Evolutionary conservation across 2,797 vertebrate species (phyloP).

Genomic region (Phrynocephalus vlangalii): DNA sequence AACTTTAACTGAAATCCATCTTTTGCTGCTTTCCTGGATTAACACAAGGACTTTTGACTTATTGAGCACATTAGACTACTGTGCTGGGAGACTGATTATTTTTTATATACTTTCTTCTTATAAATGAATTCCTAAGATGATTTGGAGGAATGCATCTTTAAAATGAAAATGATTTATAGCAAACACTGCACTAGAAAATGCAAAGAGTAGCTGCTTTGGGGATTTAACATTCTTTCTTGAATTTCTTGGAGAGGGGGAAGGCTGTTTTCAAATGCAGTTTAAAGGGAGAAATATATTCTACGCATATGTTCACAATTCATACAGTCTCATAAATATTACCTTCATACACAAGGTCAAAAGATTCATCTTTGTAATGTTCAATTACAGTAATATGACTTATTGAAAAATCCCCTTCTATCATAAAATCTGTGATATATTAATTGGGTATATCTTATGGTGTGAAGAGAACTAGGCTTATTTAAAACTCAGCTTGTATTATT

Average conservation of each 20-base stretch:
- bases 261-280: conserved; percentile 51
- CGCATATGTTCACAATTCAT: conserved; percentile 21
- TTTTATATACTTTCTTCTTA: conserved; percentile 41
- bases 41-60: conserved; percentile 55
- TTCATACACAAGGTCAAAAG: conserved; percentile 32
- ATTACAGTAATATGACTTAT: conserved; percentile 37
- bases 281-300: conserved; percentile 41
- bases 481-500: conserved; percentile 40
- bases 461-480: conserved; percentile 20
- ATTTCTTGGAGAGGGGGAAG: conserved; percentile 25
- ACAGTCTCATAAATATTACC: conserved; percentile 46
- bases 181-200: conserved; percentile 45
- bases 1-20: conserved; percentile 50
- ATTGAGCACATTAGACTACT: conserved; percentile 53
- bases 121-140: conserved; percentile 31
- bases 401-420: conserved; percentile 2
- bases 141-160: conserved; percentile 50
- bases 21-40: conserved; percentile 50
- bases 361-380: conserved; percentile 42
- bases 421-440: conserved; percentile 16
- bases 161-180: conserved; percentile 60
- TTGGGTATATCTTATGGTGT: background rate
- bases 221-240: conserved; percentile 52
- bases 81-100: conserved; percentile 47
- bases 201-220: conserved; percentile 46